Evolutionary conservation across 2,888 invertebrate species (phyloP).

Genomic region (Dicranocentrus wangi): DNA sequence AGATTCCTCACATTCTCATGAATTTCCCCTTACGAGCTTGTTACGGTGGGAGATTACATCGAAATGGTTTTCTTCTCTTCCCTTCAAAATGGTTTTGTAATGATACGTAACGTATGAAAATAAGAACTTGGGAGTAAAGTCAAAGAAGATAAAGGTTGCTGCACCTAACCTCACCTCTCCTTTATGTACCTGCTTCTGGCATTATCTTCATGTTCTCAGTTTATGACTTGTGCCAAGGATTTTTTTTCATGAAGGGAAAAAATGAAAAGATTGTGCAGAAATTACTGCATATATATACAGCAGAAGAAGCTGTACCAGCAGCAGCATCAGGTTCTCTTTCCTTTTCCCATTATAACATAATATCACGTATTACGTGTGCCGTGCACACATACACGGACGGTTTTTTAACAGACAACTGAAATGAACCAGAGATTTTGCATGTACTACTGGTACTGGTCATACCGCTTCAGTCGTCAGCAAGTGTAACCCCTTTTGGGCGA

Average conservation of each 20-base stretch:
- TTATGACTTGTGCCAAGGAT: constrained; percentile 57
- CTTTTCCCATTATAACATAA: not conserved
- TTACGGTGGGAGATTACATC: not conserved
- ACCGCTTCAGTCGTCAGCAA: too few species aligned
- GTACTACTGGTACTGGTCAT: too few species aligned
- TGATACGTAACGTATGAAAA: too few species aligned
- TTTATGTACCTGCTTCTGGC: not conserved
- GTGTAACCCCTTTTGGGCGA: too few species aligned
- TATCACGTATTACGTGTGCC: not conserved
- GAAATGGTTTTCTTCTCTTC: not conserved
- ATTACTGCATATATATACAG: constrained; percentile 8
- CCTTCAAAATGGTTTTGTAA: too few species aligned
- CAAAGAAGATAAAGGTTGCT: constrained; percentile 42
- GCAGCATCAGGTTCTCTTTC: not conserved
- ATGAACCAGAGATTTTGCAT: too few species aligned
- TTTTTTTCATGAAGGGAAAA: constrained; percentile 20
- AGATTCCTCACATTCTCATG: constrained; percentile 52
- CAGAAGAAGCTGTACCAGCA: constrained; percentile 14
- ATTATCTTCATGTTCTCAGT: constrained; percentile 37
- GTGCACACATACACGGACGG: too few species aligned
- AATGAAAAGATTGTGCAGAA: constrained; percentile 49
- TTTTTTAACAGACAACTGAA: too few species aligned
- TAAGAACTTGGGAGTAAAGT: not conserved
- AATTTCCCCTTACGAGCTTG: not conserved
- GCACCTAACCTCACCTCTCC: constrained; percentile 27